Conservation (phyloP, 2,797 vertebrate species). For the Smutsia gigantea region DNA sequence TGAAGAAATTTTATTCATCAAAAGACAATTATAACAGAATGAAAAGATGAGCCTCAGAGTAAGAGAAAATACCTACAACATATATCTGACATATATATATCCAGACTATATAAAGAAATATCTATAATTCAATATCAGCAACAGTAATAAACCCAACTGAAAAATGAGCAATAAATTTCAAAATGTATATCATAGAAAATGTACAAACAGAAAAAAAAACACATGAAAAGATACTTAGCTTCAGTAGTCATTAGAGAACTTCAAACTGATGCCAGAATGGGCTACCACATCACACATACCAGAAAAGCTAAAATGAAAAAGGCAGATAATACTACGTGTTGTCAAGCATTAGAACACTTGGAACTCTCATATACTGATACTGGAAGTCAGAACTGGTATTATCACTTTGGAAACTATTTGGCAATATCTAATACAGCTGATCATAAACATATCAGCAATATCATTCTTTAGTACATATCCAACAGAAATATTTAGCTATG, state of each 20-base stretch:
- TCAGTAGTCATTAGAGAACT: neutral
- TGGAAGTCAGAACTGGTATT: neutral
- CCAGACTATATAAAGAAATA: neutral
- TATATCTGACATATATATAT: neutral
- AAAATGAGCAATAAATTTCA: neutral
- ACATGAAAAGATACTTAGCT: neutral
- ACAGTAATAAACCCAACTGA: neutral
- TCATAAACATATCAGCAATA: neutral
- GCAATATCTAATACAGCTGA: neutral
- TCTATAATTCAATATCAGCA: neutral
- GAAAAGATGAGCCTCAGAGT: neutral
- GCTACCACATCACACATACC: neutral
- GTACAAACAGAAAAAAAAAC: neutral
- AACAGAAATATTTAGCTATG: neutral
- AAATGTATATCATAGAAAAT: neutral
- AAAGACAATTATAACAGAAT: neutral
- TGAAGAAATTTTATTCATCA: neutral
- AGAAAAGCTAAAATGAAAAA: slow-evolving; percentile 12
- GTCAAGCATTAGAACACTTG: neutral
- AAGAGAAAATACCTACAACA: neutral
- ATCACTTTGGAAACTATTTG: neutral
- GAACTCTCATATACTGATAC: neutral
- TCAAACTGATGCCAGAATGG: neutral
- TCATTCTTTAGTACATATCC: neutral
- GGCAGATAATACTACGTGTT: neutral